Evolutionary conservation across 1,140 invertebrate species (phyloP), one percentile per base, ranked within the genome.

Genomic region (Drosophila parabipectinata): DNA sequence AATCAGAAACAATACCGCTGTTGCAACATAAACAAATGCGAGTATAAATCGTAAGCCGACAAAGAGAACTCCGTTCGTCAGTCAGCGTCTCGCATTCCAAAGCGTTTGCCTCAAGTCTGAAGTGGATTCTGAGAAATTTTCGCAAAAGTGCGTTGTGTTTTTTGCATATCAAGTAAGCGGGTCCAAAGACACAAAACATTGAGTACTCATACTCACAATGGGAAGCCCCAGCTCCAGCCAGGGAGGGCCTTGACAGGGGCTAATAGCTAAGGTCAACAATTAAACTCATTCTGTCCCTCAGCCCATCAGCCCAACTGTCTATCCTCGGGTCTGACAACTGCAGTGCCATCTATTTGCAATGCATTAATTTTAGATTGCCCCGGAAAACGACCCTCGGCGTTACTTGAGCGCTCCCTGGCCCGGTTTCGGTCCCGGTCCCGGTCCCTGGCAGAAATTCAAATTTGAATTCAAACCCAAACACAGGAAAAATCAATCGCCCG

Each of bases 401-500:
- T 51, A 50, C 56, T 47, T 52, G 24, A 44, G 41, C 41, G 59
- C 45, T n/a, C 8, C 32, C 6, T 1, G 5, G 15, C 28, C 1
- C 58, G 64, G 71, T 57, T 68, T 26, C 41, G 15, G 15, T 15
- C 41, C 15, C 14, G 18, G 18, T 18, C 28, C 1, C 41, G 15
- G 15, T 15, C 41, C 8, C 14, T 37, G 34, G 47, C 37, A 47
- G 15, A 53, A 45, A 72, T 64, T 14, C 60, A 72, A 66, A 66
- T 50, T 62, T 21, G 51, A 67, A 67, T 52, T 45, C 73, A 68
- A 55, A 37, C 64, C 52, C 55, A 80, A 80, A 67, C 73, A 87
- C 83, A 87, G 83, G 83, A 87, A 87, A 87, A 87, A 87, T 87
- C 83, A 87, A 83, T 87, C 83, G 83, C 83, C 79, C 83, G 72